Base-by-base conservation (phyloP, 2,797 vertebrate genomes). In the Vultur gryphus region DNA sequence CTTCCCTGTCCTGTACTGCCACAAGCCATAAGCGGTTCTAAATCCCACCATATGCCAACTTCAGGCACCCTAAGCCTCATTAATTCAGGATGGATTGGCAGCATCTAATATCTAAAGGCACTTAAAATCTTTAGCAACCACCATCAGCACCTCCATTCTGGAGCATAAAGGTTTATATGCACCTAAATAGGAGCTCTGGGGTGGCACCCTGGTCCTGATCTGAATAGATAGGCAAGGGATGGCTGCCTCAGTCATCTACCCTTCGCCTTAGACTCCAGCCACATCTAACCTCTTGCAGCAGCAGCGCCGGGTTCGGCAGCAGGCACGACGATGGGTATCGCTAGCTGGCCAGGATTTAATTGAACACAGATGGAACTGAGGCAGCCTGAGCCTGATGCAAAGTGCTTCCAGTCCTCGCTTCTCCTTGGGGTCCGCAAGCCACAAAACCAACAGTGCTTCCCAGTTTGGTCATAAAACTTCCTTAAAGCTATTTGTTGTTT, bases 341-440 rank as follows among this genome's bases (percentile, higher is more conserved):
- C 41, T 76, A 80, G 28, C 58, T 77, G 67, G 71, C 81, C 44
- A 72, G 92, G 64, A 64, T 89, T 79, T 93, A 90, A 95, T 33
- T 93, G 89, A 89, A 77, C 84, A 87, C 84, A 91, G 84, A 92
- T 92, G 92, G 90, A 92, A 76, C 43, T 52, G 78, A 95, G 39
- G 77, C 80, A 96, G 73, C 39, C 62, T 57, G 79, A 87, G 82
- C 57, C 65, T 80, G 48, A 85, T 87, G 75, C 64, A 80, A 85
- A 93, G 49, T 65, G 81, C 33, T 94, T 89, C 84, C 24, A 96
- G 87, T 43, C 31, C 65, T 85, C 0, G 0, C 46, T 92, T 90
- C 66, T 85, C 77, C 93, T 62, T 62, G n/a, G 57, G 64, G 75
- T 85, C 77, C 4, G 1, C 46, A 80, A 73, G 59, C 83, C 29